phyloP scores from a whole-genome alignment of 2,797 vertebrate genomes.

The Sebastiscus albofasciatus region DNA sequence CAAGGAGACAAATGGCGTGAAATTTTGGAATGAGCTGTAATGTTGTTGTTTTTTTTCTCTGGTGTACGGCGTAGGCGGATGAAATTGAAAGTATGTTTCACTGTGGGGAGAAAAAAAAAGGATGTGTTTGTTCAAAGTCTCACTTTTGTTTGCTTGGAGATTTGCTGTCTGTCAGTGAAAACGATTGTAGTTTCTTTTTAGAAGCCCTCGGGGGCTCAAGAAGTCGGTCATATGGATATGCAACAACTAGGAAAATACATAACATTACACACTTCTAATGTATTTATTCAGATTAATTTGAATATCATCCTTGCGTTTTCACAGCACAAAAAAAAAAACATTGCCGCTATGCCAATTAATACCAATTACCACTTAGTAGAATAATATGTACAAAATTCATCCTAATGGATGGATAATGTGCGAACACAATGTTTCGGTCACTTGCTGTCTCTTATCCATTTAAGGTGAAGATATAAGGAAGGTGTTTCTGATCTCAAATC shows the following conservation, averaged over 20 bases:
- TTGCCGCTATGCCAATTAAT: constrained; percentile 44
- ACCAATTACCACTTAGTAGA: constrained; percentile 40
- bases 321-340: constrained; percentile 45
- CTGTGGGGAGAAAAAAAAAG: neutral
- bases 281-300: constrained; percentile 71
- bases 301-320: constrained; percentile 51
- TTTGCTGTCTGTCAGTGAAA: constrained; percentile 39
- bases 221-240: constrained; percentile 71
- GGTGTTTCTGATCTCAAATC: constrained; percentile 42
- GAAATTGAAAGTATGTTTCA: constrained; percentile 13
- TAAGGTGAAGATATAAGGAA: constrained; percentile 17
- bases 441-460: constrained; percentile 1
- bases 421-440: neutral
- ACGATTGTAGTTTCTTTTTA: constrained; percentile 45
- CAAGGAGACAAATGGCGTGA: constrained; percentile 94
- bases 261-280: constrained; percentile 51
- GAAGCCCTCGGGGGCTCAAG: constrained; percentile 31
- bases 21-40: constrained; percentile 85
- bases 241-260: constrained; percentile 49
- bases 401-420: constrained; percentile 30
- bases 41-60: constrained; percentile 84
- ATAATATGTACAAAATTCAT: constrained; percentile 29
- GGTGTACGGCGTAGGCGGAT: constrained; percentile 1
- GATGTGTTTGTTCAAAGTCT: constrained; percentile 22
- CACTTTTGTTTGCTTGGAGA: constrained; percentile 51